Evolutionary conservation across 1,140 invertebrate species (phyloP).

Genomic region (Drosophila truncata): DNA sequence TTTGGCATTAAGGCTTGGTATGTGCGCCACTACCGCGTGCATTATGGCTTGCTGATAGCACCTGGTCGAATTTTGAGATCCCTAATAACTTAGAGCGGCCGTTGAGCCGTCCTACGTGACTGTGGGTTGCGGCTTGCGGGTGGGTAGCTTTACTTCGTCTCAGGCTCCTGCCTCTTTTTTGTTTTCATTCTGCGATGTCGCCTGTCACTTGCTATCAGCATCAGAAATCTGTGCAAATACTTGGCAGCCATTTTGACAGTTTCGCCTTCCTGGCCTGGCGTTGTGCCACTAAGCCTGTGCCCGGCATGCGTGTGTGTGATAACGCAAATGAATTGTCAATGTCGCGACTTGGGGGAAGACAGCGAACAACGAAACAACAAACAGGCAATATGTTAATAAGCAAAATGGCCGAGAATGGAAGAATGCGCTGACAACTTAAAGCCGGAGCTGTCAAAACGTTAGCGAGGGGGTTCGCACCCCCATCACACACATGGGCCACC

Average conservation of each 20-base stretch:
- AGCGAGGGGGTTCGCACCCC: conserved; percentile 40
- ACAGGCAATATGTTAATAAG: conserved; percentile 76
- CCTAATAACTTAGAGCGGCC: conserved; percentile 6
- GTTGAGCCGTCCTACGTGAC: not conserved
- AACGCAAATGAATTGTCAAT: conserved; percentile 78
- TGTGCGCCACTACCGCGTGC: conserved; percentile 20
- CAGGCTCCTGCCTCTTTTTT: not conserved
- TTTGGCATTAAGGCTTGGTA: conserved; percentile 53
- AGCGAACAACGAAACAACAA: conserved; percentile 50
- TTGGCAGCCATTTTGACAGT: conserved; percentile 54
- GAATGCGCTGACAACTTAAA: conserved; percentile 80
- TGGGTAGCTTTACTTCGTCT: not conserved
- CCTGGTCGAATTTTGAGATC: conserved; percentile 32
- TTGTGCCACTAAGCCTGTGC: conserved; percentile 52
- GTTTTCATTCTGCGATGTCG: conserved; percentile 8
- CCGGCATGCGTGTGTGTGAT: conserved; percentile 46
- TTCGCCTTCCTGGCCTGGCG: conserved; percentile 34
- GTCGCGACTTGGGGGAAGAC: conserved; percentile 57
- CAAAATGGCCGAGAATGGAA: conserved; percentile 54
- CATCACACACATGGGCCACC: not conserved
- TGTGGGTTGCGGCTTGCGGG: not conserved
- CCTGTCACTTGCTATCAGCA: conserved; percentile 48
- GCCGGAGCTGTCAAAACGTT: conserved; percentile 76
- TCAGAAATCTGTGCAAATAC: conserved; percentile 52
- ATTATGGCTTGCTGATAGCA: conserved; percentile 11